These are phyloP conservation scores for Steinernema carpocapsae DNA, from an alignment of 2,888 invertebrate species.

Conservation along the genomic window DNA sequence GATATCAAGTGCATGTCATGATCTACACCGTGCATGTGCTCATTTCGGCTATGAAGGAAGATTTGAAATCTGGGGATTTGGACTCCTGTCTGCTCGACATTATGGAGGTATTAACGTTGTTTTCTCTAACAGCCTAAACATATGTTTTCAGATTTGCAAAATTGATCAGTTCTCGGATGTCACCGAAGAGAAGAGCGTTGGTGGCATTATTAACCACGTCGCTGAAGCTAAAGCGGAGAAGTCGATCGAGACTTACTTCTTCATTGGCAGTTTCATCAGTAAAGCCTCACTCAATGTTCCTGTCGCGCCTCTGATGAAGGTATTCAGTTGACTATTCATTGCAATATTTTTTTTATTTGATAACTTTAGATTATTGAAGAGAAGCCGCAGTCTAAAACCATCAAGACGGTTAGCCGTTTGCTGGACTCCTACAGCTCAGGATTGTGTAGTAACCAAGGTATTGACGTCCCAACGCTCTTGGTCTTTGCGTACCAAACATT, in stretches of 20 bases:
- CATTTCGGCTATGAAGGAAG: constrained; percentile 74
- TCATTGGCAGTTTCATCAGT: constrained; percentile 44
- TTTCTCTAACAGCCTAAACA: too few species aligned
- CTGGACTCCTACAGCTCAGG: constrained; percentile 73
- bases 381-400: constrained; percentile 76
- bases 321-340: too few species aligned
- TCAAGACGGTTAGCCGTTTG: constrained; percentile 78
- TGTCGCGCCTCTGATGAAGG: constrained; percentile 81
- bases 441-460: constrained; percentile 81
- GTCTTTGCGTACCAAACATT: constrained; percentile 75
- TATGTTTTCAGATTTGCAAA: constrained; percentile 76
- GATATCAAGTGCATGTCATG: constrained; percentile 89
- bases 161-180: constrained; percentile 86
- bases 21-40: constrained; percentile 86
- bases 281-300: constrained; percentile 72
- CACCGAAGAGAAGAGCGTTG: constrained; percentile 89
- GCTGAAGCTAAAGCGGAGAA: constrained; percentile 76
- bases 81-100: constrained; percentile 80
- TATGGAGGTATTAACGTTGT: constrained; percentile 74
- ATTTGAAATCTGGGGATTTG: constrained; percentile 81
- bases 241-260: constrained; percentile 73
- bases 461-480: constrained; percentile 78
- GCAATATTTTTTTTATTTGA: constrained; percentile 17
- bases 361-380: constrained; percentile 73
- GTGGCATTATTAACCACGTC: constrained; percentile 79